Conservation (phyloP, 2,888 invertebrate species). For the Hypena proboscidalis region DNA sequence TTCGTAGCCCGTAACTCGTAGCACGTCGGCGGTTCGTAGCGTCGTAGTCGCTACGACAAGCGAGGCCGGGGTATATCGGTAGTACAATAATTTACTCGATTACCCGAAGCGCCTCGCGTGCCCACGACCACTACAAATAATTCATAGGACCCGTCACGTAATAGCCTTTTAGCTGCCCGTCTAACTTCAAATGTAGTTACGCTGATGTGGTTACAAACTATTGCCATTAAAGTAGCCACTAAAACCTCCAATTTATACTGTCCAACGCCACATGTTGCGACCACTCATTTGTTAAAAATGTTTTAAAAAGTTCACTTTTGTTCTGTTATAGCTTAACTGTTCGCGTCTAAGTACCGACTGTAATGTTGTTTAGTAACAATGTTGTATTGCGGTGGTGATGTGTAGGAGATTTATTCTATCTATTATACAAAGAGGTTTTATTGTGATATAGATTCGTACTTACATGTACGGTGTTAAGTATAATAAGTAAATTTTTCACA, state of each 20-base stretch:
- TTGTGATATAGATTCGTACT: too few species aligned
- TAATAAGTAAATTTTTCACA: too few species aligned
- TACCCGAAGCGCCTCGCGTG: conserved; percentile 64
- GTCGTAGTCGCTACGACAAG: conserved; percentile 5
- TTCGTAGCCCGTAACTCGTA: neutral
- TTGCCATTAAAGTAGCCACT: conserved; percentile 65
- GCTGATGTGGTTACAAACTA: conserved; percentile 66
- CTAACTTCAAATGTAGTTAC: conserved; percentile 79
- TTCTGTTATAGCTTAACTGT: neutral
- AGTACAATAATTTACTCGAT: conserved; percentile 68
- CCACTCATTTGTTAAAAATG: conserved; percentile 13
- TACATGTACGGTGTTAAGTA: too few species aligned
- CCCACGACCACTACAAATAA: conserved; percentile 73
- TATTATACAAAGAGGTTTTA: too few species aligned
- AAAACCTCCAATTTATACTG: conserved; percentile 62
- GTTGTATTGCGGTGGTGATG: neutral
- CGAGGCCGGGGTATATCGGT: conserved; percentile 48
- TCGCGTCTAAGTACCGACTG: neutral
- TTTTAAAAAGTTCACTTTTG: conserved; percentile 3
- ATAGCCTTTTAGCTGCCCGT: conserved; percentile 80
- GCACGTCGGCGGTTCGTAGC: too few species aligned
- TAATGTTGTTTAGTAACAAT: neutral
- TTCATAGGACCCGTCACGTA: conserved; percentile 77
- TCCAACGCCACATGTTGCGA: conserved; percentile 29
- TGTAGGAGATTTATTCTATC: too few species aligned